Evolutionary conservation across 2,797 vertebrate species (phyloP), one percentile per base, ranked within the genome.

Genomic region (Cichlasoma orientale): DNA sequence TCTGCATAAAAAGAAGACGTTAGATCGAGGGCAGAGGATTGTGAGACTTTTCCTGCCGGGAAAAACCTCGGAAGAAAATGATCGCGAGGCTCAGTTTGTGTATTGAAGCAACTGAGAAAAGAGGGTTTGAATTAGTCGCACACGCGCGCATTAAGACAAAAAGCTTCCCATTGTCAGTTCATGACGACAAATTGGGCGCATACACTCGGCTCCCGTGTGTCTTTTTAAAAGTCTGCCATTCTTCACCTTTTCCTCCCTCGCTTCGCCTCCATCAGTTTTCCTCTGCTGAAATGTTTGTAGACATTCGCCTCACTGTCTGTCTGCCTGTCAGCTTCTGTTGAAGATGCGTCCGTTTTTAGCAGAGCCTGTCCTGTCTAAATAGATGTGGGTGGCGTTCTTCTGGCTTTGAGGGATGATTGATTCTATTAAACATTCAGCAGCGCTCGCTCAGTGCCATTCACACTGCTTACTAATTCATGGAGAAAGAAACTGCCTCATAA

Each of bases 401-500:
- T 78, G 56, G 78, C 84, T 74, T 75, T 4, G 74, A 69, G 84
- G 87, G 82, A 87, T 86, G 84, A 94, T 92, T 88, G 90, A 92
- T 89, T 78, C 77, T 80, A 90, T 94, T 77, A 92, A 93, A 92
- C 84, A 90, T 93, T 91, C 84, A 92, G 79, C 82, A 85, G 79
- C 3, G 63, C 74, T 82, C 85, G 73, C 80, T 88, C 57, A 4
- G 56, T 69, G 88, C 88, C 85, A 79, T 88, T 90, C 89, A 89
- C 86, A 78, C 84, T 82, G 79, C 78, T 92, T 77, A 89, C 85
- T 89, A 84, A 93, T 92, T 92, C 77, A 90, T 87, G 85, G 80
- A 85, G 74, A 74, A 79, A 71, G 83, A 82, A 83, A 72, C 47
- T 8, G 85, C 41, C 82, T 76, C 59, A 23, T 75, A 71, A 86